These are phyloP conservation scores for Leptinotarsa juncta DNA, from an alignment of 2,888 invertebrate genomes.

Conservation along the genomic window DNA sequence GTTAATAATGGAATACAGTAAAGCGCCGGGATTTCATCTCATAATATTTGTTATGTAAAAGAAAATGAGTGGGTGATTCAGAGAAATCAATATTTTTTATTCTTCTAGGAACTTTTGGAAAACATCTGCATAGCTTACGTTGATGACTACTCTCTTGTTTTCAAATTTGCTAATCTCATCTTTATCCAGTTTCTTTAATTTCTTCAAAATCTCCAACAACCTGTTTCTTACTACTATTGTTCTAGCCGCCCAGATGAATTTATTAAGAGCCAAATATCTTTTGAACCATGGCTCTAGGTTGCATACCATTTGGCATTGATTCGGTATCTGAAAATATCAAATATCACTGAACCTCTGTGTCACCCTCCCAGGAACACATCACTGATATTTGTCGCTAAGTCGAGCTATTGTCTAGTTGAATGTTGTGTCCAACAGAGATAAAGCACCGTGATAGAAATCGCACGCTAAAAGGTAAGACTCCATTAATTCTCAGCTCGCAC, in stretches of 20 bases:
- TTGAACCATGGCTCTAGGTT: constrained; percentile 58
- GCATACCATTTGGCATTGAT: constrained; percentile 40
- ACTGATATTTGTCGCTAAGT: no score
- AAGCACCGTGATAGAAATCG: no score
- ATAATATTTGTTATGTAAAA: no score
- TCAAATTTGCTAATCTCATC: constrained; percentile 45
- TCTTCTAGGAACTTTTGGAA: constrained; percentile 37
- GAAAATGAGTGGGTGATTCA: no score
- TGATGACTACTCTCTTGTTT: constrained; percentile 18
- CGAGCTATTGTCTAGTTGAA: no score
- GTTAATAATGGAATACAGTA: no score
- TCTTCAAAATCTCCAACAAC: constrained; percentile 54
- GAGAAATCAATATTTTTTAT: not conserved
- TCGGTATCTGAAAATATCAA: constrained; percentile 40
- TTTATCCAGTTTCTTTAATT: constrained; percentile 46
- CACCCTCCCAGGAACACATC: no score
- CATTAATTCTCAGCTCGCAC: no score
- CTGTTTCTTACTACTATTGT: constrained; percentile 55
- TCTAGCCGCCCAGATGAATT: constrained; percentile 57
- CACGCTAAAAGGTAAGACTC: no score
- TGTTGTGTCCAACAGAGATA: no score
- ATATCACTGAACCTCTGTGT: no score
- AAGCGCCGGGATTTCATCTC: no score
- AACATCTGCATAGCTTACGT: constrained; percentile 36
- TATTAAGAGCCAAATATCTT: constrained; percentile 55